Base-by-base conservation (phyloP, 2,888 invertebrate species). In the Netelia virgata region DNA sequence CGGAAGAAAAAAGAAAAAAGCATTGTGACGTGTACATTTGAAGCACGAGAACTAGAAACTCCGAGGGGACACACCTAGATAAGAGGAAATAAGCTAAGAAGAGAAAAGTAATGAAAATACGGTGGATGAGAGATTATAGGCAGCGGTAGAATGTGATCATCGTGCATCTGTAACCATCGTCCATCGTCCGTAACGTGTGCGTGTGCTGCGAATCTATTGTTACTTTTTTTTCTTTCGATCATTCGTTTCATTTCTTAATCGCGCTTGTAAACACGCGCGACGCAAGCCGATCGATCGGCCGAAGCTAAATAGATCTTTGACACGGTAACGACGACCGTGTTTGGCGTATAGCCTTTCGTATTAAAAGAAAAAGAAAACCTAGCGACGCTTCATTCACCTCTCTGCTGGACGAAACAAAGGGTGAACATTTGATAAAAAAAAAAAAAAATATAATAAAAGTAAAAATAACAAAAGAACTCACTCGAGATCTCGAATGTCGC, bases 401-500 rank as follows among this genome's bases (percentile, higher is more conserved):
- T 79, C 68, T 74, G 80, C 83, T 73, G 78, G 78, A 83, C 81
- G 61, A 64, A 23, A 55, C 43, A 66, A n/a, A 73, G 64, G 68
- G 72, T 61, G 16, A 74, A 81, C 36, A 79, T 28, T 18, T 57
- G 53, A 75, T 23, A 61, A 28, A 74, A 76, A 23, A 75, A 80
- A 69, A 18, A 59, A 73, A 57, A 75, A 80, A 69, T n/a, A 59
- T 61, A 57, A 59, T 20, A 74, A 59, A n/a, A 68, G 47, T 64
- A 16, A 61, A 28, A 74, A 76, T 16, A 75, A 80, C 63, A 75
- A 80, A 59, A 72, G 47, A 77, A 74, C 85, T 87, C 81, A 84
- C 86, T 84, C 61, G 81, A 84, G 84, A 87, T 86, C 83, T 83
- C 83, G 81, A 75, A 83, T 72, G 81, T 84, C 86, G 87, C 86